Conservation (phyloP, 2,113 vertebrate species). For the Nothocercus julius region DNA sequence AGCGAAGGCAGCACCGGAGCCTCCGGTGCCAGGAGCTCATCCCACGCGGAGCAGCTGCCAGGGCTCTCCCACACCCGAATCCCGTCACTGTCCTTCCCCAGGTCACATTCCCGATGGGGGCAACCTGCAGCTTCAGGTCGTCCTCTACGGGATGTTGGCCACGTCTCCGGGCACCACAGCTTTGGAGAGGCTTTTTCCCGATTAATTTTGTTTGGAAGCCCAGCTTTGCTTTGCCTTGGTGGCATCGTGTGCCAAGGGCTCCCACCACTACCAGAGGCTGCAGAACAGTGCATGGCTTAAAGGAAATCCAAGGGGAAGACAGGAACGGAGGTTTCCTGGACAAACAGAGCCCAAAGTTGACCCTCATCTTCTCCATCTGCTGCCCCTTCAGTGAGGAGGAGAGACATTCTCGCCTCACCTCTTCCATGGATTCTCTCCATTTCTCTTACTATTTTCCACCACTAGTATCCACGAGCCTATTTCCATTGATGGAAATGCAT, state of each 20-base stretch:
- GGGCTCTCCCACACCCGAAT: neutral
- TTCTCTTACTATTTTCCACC: neutral
- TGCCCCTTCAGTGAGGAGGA: neutral
- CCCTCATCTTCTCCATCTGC: neutral
- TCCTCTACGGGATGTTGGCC: rapidly evolving
- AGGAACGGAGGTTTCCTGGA: neutral
- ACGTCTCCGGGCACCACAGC: rapidly evolving
- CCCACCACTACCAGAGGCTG: neutral
- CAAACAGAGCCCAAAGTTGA: neutral
- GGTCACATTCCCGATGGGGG: rapidly evolving
- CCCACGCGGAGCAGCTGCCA: neutral
- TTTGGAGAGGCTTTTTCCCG: neutral
- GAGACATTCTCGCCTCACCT: neutral
- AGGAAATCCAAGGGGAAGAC: rapidly evolving
- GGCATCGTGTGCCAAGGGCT: neutral
- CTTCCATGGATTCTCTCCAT: neutral
- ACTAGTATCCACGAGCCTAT: neutral
- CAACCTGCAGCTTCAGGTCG: rapidly evolving
- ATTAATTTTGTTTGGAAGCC: neutral
- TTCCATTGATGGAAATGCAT: neutral
- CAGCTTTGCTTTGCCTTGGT: neutral
- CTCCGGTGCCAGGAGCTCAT: neutral
- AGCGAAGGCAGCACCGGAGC: neutral
- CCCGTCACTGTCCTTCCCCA: neutral
- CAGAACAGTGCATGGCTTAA: neutral